Conservation (phyloP, 2,113 vertebrate species). For the Syrrhaptes paradoxus region DNA sequence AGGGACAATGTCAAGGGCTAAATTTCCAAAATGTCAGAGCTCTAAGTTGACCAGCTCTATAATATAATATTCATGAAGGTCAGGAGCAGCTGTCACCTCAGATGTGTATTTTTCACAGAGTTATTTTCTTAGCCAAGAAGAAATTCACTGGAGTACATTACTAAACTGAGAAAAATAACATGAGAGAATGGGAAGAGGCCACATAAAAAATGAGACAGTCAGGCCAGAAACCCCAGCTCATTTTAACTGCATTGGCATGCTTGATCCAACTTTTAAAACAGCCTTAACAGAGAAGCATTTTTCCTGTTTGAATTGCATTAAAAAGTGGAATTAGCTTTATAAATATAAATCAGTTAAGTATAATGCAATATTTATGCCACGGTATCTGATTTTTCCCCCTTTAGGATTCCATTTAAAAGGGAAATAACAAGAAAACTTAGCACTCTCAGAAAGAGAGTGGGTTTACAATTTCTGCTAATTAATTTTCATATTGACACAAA, state of each 20-base stretch:
- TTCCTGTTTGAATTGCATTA: constrained; percentile 35
- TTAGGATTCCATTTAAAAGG: constrained; percentile 55
- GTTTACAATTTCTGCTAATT: constrained; percentile 47
- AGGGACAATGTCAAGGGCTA: constrained; percentile 2
- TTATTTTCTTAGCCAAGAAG: constrained; percentile 22
- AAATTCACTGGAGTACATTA: background rate
- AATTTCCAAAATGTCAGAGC: constrained; percentile 15
- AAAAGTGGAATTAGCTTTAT: constrained; percentile 57
- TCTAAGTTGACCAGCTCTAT: background rate
- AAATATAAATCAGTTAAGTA: constrained; percentile 63
- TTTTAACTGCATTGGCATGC: background rate
- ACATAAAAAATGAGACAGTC: constrained; percentile 3
- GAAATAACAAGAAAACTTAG: constrained; percentile 62
- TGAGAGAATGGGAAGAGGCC: background rate
- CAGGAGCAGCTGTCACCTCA: constrained; percentile 34
- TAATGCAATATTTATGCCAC: constrained; percentile 60
- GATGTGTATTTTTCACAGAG: background rate
- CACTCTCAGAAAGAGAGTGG: background rate
- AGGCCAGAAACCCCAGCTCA: background rate
- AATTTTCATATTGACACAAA: constrained; percentile 49
- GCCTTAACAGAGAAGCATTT: background rate
- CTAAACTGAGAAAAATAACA: constrained; percentile 30
- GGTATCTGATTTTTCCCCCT: constrained; percentile 35
- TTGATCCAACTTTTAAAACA: background rate
- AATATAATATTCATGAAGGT: constrained; percentile 43